Conservation (phyloP, 2,888 invertebrate genomes). For the Acrobasis suavella region DNA sequence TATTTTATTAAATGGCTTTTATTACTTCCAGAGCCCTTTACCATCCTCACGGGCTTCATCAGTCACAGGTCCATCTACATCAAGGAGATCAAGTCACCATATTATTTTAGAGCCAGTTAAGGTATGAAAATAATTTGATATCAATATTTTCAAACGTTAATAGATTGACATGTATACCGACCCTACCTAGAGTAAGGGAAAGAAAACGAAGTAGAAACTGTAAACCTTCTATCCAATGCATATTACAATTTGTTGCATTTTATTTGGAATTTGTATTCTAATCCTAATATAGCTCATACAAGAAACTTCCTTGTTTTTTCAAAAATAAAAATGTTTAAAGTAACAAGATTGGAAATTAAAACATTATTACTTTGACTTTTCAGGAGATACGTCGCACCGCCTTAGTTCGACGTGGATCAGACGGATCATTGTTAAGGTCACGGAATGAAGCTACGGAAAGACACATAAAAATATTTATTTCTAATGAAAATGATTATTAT, state of each 20-base stretch:
- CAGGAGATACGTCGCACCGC: conserved; percentile 69
- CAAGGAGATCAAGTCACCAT: conserved; percentile 74
- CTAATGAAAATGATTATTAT: conserved; percentile 45
- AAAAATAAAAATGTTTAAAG: conserved; percentile 4
- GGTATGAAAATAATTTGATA: conserved; percentile 40
- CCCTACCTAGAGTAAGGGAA: no score
- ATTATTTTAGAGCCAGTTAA: conserved; percentile 66
- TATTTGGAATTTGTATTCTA: no score
- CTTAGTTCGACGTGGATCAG: conserved; percentile 70
- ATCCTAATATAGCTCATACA: no score
- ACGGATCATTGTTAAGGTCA: conserved; percentile 68
- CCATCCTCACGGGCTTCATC: conserved; percentile 69
- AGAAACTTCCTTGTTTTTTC: no score
- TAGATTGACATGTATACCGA: no score
- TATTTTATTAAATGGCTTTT: background rate
- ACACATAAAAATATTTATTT: conserved; percentile 72
- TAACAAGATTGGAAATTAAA: background rate
- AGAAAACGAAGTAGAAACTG: no score
- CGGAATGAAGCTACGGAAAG: conserved; percentile 53
- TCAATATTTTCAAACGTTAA: no score
- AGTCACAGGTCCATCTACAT: conserved; percentile 70
- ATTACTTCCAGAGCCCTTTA: conserved; percentile 55
- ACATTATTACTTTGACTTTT: conserved; percentile 31
- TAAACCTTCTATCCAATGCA: no score
- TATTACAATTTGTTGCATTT: no score